These are phyloP conservation scores for Alexandromys oeconomus DNA, from an alignment of 2,797 vertebrate species.

Conservation along the genomic window DNA sequence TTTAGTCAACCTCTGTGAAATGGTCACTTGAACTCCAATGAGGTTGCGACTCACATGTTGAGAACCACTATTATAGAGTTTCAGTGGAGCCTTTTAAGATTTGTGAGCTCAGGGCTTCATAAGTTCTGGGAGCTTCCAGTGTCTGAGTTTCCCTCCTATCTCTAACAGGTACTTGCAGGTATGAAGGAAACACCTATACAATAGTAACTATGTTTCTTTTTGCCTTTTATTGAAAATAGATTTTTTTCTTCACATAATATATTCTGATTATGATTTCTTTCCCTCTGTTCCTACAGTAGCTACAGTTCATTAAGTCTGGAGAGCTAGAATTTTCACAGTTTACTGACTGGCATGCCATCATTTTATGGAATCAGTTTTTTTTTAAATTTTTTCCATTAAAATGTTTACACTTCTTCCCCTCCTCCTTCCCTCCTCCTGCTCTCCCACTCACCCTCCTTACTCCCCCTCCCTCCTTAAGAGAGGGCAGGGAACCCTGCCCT, in stretches of 20 bases:
- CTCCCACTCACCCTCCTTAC: rapidly evolving
- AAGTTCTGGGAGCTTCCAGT: not conserved
- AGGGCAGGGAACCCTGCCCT: too few relatives aligned
- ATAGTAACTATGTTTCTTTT: not conserved
- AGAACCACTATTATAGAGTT: not conserved
- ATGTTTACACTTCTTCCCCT: too few relatives aligned
- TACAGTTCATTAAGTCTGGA: slow-evolving; percentile 19
- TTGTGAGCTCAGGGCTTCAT: not conserved
- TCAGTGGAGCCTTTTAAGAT: not conserved
- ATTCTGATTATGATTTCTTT: not conserved
- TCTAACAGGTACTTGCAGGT: not conserved
- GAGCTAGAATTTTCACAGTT: not conserved
- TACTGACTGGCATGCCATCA: not conserved
- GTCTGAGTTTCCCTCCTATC: not conserved
- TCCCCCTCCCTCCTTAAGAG: too few relatives aligned
- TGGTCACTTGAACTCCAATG: not conserved
- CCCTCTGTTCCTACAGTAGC: not conserved
- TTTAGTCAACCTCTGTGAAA: too few relatives aligned
- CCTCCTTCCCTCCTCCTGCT: rapidly evolving
- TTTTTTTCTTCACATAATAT: too few relatives aligned
- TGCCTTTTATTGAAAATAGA: too few relatives aligned
- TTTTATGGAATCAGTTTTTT: not conserved
- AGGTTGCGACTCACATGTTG: not conserved
- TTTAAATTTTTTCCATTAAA: too few relatives aligned
- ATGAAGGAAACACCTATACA: not conserved